Evolutionary conservation across 2,797 vertebrate species (phyloP).

Genomic region (Mycteria americana): DNA sequence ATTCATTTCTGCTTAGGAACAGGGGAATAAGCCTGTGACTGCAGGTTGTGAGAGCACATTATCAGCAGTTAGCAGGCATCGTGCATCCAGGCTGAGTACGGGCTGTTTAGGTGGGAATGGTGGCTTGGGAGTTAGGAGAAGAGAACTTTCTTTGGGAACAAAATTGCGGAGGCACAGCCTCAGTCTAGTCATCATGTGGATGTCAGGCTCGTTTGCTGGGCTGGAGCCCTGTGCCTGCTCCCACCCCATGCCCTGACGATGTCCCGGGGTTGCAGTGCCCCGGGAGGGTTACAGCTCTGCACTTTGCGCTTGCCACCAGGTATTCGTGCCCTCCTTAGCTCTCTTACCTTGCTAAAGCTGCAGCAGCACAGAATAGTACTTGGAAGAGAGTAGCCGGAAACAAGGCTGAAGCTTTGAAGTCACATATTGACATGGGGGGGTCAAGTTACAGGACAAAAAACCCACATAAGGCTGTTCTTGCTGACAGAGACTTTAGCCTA

Average conservation of each 20-base stretch:
- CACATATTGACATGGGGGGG: fast-evolving
- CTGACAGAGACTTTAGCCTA: background rate
- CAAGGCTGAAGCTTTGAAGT: background rate
- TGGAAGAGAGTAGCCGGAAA: background rate
- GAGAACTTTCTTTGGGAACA: background rate
- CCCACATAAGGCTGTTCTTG: background rate
- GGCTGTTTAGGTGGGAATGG: background rate
- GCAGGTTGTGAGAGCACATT: fast-evolving
- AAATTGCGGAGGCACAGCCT: background rate
- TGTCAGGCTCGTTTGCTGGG: background rate
- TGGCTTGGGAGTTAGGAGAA: background rate
- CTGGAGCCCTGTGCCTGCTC: background rate
- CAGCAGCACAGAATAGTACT: background rate
- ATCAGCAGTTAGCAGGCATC: background rate
- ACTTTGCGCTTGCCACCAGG: background rate
- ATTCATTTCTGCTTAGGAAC: background rate
- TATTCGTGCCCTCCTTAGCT: fast-evolving
- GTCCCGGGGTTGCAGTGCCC: background rate
- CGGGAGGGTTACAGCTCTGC: background rate
- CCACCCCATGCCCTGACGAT: background rate
- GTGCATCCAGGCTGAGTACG: fast-evolving
- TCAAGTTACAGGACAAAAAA: background rate
- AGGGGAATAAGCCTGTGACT: background rate
- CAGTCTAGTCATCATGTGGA: background rate
- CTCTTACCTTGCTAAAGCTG: background rate